Evolutionary conservation across 2,888 invertebrate genomes (phyloP).

Genomic region (Aleiodes testaceus): DNA sequence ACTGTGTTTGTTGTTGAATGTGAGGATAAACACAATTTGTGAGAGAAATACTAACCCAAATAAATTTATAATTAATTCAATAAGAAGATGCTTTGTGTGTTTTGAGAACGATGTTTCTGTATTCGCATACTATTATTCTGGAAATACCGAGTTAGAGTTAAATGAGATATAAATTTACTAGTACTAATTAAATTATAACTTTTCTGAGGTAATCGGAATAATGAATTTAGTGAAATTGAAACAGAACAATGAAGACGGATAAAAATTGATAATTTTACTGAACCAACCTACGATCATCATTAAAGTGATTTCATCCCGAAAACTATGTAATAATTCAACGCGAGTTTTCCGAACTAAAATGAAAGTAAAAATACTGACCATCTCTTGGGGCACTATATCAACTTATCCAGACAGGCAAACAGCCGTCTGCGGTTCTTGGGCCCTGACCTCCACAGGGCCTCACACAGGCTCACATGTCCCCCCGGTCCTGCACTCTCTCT

Average conservation of each 20-base stretch:
- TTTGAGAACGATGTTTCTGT: not conserved
- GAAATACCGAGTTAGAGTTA: not conserved
- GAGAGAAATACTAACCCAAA: conserved; percentile 1
- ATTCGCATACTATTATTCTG: not conserved
- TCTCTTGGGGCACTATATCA: conserved; percentile 67
- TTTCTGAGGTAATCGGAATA: too few relatives aligned
- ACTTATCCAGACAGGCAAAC: conserved; percentile 59
- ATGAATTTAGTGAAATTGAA: too few relatives aligned
- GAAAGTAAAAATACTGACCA: conserved; percentile 42
- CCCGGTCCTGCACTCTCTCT: not conserved
- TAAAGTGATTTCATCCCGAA: not conserved
- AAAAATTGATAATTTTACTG: too few relatives aligned
- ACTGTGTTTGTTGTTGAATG: not conserved
- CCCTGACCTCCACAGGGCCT: conserved; percentile 39
- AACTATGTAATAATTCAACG: conserved; percentile 68
- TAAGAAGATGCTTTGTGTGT: not conserved
- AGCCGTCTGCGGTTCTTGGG: conserved; percentile 42
- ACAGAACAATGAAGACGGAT: too few relatives aligned
- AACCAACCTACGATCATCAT: not conserved
- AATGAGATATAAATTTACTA: too few relatives aligned
- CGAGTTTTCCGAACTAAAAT: conserved; percentile 53
- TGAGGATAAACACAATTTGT: not conserved
- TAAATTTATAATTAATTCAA: conserved; percentile 16
- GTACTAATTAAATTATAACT: too few relatives aligned
- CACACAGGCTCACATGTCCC: conserved; percentile 22